phyloP scores from a whole-genome alignment of 2,113 vertebrate genomes.

The Pelodiscus sinensis region DNA sequence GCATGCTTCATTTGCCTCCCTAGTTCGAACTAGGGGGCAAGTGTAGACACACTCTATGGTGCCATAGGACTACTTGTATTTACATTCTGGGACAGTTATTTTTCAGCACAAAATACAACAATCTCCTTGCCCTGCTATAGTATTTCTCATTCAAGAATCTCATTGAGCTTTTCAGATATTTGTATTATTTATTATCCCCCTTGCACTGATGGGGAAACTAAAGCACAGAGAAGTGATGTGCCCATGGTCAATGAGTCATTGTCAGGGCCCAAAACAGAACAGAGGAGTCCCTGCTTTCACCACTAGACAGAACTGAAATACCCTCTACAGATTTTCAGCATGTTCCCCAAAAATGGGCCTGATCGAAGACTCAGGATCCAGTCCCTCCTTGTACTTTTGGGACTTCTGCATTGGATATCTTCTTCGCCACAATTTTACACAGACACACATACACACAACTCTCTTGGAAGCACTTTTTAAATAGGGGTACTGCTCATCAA shows the following conservation, averaged over 20 bases:
- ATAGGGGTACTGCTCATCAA: constrained; percentile 53
- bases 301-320: background rate
- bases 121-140: background rate
- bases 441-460: constrained; percentile 38
- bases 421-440: background rate
- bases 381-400: constrained; percentile 23
- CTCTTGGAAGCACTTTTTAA: constrained; percentile 62
- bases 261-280: background rate
- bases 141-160: background rate
- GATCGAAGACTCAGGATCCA: background rate
- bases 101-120: background rate
- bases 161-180: background rate
- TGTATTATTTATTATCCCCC: background rate
- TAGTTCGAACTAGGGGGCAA: too few species aligned
- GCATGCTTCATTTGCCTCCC: too few species aligned
- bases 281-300: background rate
- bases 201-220: background rate
- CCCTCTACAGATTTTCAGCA: background rate
- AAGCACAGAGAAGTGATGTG: background rate
- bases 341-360: background rate
- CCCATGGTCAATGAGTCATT: background rate
- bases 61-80: too few species aligned
- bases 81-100: background rate
- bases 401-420: constrained; percentile 6
- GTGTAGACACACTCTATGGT: too few species aligned